phyloP scores from a whole-genome alignment of 2,888 invertebrate genomes.

The Prosapia bicincta region DNA sequence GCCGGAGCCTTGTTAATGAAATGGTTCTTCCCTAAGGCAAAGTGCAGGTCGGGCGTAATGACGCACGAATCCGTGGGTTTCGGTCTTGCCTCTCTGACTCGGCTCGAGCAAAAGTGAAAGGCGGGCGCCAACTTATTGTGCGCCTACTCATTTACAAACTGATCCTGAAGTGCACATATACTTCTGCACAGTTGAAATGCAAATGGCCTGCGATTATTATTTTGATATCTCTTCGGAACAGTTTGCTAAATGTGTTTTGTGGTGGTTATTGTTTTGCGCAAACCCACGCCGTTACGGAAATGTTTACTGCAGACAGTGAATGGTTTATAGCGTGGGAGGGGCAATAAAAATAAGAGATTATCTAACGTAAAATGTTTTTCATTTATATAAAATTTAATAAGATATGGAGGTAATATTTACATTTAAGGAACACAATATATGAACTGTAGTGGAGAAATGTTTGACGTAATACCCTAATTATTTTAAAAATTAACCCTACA shows the following conservation, averaged over 20 bases:
- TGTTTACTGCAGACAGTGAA: too few relatives aligned
- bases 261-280: too few relatives aligned
- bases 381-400: too few relatives aligned
- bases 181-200: background rate
- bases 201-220: background rate
- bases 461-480: too few relatives aligned
- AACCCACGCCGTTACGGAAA: too few relatives aligned
- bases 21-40: background rate
- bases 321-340: too few relatives aligned
- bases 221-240: background rate
- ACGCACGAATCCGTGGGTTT: background rate
- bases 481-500: too few relatives aligned
- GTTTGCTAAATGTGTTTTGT: background rate
- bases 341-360: too few relatives aligned
- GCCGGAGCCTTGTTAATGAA: background rate
- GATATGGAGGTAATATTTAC: too few relatives aligned
- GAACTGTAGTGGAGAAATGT: too few relatives aligned
- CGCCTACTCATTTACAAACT: background rate
- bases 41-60: background rate
- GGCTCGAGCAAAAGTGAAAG: background rate
- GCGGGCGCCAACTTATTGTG: background rate
- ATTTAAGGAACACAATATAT: too few relatives aligned
- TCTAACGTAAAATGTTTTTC: too few relatives aligned
- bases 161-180: background rate
- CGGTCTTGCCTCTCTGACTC: background rate